Conservation (phyloP, 2,888 invertebrate species). For the Peribatodes rhomboidaria region DNA sequence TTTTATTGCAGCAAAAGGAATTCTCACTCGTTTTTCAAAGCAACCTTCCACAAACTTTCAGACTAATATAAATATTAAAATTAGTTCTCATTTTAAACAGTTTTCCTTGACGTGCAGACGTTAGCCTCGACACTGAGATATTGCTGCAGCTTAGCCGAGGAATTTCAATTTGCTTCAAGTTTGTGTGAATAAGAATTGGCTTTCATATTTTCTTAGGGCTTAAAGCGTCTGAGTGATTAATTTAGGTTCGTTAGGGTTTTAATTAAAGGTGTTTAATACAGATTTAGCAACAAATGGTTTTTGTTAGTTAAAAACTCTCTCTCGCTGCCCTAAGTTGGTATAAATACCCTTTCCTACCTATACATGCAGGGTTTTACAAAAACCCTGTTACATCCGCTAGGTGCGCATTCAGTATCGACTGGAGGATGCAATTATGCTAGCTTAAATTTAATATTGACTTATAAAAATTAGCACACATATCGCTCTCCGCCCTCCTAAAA, state of each 20-base stretch:
- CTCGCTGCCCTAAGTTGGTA: too few species aligned
- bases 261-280: not conserved
- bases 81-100: slow-evolving; percentile 75
- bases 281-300: too few species aligned
- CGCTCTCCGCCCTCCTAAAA: too few species aligned
- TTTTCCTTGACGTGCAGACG: slow-evolving; percentile 62
- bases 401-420: too few species aligned
- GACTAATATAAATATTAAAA: slow-evolving; percentile 69
- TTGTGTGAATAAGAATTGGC: slow-evolving; percentile 45
- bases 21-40: not conserved
- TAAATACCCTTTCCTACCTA: too few species aligned
- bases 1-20: not conserved
- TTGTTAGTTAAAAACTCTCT: too few species aligned
- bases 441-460: too few species aligned
- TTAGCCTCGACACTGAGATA: slow-evolving; percentile 71
- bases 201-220: slow-evolving; percentile 24
- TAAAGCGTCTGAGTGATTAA: slow-evolving; percentile 9
- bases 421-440: too few species aligned
- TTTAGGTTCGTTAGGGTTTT: slow-evolving; percentile 10
- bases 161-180: slow-evolving; percentile 63
- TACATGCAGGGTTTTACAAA: too few species aligned
- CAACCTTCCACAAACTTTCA: slow-evolving; percentile 11
- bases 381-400: too few species aligned
- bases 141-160: slow-evolving; percentile 54
- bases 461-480: too few species aligned